Percentiles rank a stretch among this genome's conserved stretches.
phyloP scores from a whole-genome alignment of 2,888 invertebrate genomes.

The Protophormia terraenovae region DNA sequence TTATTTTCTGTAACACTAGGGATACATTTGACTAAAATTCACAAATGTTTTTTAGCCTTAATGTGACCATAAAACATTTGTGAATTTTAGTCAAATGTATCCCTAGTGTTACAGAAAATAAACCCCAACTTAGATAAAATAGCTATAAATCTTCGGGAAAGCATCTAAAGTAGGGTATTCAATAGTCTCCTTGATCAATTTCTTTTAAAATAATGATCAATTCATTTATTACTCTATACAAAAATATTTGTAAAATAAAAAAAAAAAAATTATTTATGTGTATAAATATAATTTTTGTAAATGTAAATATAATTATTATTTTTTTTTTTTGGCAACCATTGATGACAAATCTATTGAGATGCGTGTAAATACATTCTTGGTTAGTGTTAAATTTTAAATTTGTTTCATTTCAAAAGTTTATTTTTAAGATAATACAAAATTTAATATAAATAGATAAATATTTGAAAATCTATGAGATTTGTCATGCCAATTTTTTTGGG shows the following conservation, averaged over 20 bases:
- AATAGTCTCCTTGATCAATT: background rate
- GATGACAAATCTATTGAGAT: conserved; percentile 59
- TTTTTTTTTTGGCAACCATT: conserved; percentile 39
- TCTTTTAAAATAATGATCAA: background rate
- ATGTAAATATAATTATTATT: no score
- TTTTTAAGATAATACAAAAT: conserved; percentile 21
- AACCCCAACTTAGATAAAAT: no score
- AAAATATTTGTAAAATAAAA: background rate
- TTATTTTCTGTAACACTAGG: no score
- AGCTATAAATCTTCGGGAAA: no score
- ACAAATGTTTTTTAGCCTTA: no score
- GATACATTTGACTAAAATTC: no score
- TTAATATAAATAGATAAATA: conserved; percentile 9
- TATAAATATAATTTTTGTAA: no score
- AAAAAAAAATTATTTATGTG: background rate
- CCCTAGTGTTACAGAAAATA: no score
- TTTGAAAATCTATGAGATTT: conserved; percentile 31
- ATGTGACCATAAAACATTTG: no score
- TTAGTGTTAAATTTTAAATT: conserved; percentile 5
- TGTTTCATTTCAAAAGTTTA: background rate
- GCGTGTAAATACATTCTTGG: conserved; percentile 4
- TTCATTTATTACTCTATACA: background rate
- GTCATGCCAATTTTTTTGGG: conserved; percentile 2
- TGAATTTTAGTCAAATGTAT: no score
- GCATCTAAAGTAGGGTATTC: background rate